phyloP scores from a whole-genome alignment of 1,140 invertebrate species.

The Hyphantria cunea region DNA sequence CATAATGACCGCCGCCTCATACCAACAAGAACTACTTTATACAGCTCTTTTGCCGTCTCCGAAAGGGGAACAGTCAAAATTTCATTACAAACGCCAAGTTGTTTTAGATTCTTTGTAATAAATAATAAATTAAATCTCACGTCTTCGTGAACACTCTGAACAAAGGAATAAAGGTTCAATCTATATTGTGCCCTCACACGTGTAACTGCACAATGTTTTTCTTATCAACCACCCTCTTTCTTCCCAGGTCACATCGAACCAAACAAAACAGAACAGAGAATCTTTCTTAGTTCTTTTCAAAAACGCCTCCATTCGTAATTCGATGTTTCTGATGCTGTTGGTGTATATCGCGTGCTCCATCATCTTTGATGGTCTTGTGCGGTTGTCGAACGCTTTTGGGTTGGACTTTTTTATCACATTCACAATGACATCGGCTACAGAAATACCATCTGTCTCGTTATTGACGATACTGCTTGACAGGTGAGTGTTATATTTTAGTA shows the following conservation, averaged over 20 bases:
- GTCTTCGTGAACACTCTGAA: too few species aligned
- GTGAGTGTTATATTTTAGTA: slow-evolving; percentile 63
- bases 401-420: slow-evolving; percentile 87
- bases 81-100: too few species aligned
- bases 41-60: too few species aligned
- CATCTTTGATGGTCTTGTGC: slow-evolving; percentile 86
- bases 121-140: too few species aligned
- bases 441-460: slow-evolving; percentile 87
- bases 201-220: neutral
- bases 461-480: slow-evolving; percentile 85
- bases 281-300: slow-evolving; percentile 83
- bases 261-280: slow-evolving; percentile 60
- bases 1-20: too few species aligned
- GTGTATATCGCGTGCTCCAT: slow-evolving; percentile 84
- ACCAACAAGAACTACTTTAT: too few species aligned
- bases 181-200: too few species aligned
- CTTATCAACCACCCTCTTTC: neutral
- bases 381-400: slow-evolving; percentile 84
- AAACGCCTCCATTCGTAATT: slow-evolving; percentile 81
- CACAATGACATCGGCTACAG: slow-evolving; percentile 86
- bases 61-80: too few species aligned
- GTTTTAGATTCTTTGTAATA: too few species aligned
- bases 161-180: too few species aligned
- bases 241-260: slow-evolving; percentile 64
- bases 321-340: slow-evolving; percentile 82